These are phyloP conservation scores for Cacatua alba DNA, from an alignment of 2,113 vertebrate genomes.

Conservation along the genomic window DNA sequence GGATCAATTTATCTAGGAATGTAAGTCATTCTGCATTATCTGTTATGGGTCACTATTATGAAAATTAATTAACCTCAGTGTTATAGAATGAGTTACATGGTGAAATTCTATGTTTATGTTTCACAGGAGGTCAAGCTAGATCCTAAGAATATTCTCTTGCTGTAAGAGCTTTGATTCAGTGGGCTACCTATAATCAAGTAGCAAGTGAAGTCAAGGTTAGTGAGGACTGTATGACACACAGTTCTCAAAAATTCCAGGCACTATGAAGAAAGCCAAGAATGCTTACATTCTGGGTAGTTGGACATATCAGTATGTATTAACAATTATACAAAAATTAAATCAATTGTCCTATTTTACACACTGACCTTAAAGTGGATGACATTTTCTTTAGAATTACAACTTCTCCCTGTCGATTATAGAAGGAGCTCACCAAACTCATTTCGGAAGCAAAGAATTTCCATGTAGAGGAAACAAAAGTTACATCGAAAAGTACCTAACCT, in stretches of 20 bases:
- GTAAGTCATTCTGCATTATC: not conserved
- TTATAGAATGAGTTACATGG: not conserved
- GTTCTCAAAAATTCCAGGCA: not conserved
- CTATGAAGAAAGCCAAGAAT: not conserved
- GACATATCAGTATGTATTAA: not conserved
- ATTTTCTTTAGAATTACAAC: not conserved
- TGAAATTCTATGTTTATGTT: not conserved
- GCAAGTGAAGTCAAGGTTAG: not conserved
- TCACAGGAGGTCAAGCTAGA: not conserved
- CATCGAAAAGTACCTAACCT: not conserved
- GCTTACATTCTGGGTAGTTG: not conserved
- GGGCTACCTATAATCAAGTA: not conserved
- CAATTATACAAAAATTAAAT: not conserved
- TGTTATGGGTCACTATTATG: not conserved
- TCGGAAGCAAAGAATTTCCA: not conserved
- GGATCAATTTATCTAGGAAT: not conserved
- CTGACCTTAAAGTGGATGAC: not conserved
- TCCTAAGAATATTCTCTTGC: not conserved
- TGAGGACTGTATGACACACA: not conserved
- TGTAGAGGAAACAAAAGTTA: not conserved
- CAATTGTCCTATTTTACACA: not conserved
- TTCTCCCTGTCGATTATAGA: not conserved
- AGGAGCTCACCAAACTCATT: not conserved
- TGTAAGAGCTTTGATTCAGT: not conserved
- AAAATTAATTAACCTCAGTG: not conserved